A percentile compares a stretch with the other conserved stretches of the same genome.
These are phyloP conservation scores for Cygnus buccinator DNA, from an alignment of 2,113 vertebrate genomes.

Conservation along the genomic window DNA sequence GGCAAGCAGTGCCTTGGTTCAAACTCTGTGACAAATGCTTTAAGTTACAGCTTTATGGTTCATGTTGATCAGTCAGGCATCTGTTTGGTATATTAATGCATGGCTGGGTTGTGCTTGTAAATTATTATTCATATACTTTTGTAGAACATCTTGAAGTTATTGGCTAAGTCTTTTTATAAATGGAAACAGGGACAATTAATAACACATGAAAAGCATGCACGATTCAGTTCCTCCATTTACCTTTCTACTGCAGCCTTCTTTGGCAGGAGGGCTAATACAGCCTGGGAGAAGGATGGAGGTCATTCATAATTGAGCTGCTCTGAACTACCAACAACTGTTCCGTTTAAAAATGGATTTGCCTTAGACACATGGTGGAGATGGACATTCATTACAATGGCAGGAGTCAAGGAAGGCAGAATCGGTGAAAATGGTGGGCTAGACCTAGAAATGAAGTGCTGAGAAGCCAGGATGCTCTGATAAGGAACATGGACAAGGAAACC, in stretches of 20 bases:
- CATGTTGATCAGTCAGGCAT: neutral
- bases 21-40: neutral
- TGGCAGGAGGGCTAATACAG: neutral
- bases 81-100: neutral
- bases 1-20: neutral
- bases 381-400: neutral
- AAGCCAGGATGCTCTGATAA: neutral
- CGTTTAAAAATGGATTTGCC: neutral
- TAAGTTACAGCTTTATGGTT: neutral
- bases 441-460: neutral
- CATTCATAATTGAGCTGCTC: neutral
- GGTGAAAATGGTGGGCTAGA: neutral
- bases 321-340: neutral
- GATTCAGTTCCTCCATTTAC: neutral
- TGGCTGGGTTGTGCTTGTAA: neutral
- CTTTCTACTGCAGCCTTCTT: neutral
- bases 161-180: conserved; percentile 17
- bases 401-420: neutral
- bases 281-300: neutral
- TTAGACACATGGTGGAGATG: neutral
- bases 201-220: conserved; percentile 26
- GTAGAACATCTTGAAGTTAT: conserved; percentile 21
- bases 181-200: neutral
- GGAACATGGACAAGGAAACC: neutral
- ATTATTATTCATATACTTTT: conserved; percentile 14